A percentile compares a stretch with the other conserved stretches of the same genome.
phyloP scores from a whole-genome alignment of 2,113 vertebrate species.

The Platichthys stellatus region DNA sequence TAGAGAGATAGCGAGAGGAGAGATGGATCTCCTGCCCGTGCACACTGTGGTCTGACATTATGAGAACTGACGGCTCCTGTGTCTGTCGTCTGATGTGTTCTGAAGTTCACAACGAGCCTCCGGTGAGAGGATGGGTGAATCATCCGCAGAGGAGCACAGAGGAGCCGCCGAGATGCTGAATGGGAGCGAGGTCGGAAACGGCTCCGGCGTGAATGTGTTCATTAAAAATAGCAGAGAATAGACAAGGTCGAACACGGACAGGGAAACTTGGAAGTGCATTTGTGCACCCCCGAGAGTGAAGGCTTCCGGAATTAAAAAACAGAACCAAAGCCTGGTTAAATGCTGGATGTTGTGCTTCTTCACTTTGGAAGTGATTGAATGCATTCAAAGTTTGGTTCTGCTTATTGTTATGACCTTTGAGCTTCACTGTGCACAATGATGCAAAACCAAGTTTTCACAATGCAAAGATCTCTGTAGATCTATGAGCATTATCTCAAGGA shows the following conservation, averaged over 20 bases:
- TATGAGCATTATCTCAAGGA: too few relatives aligned
- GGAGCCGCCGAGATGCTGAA: slow-evolving; percentile 53
- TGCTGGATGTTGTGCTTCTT: neutral
- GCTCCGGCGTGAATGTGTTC: slow-evolving; percentile 57
- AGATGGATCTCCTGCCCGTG: slow-evolving; percentile 52
- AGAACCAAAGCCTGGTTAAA: neutral
- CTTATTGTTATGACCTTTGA: too few relatives aligned
- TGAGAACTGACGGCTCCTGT: slow-evolving; percentile 78
- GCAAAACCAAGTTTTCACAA: too few relatives aligned
- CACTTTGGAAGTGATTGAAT: neutral
- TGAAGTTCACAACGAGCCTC: slow-evolving; percentile 85
- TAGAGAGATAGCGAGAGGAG: slow-evolving; percentile 17
- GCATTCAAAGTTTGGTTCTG: too few relatives aligned
- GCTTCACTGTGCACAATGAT: too few relatives aligned
- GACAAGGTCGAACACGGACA: slow-evolving; percentile 46
- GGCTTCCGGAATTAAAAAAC: neutral
- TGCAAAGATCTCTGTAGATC: too few relatives aligned
- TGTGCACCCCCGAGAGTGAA: slow-evolving; percentile 17
- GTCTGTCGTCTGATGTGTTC: slow-evolving; percentile 83
- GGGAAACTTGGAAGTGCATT: slow-evolving; percentile 4
- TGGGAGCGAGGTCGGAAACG: slow-evolving; percentile 52
- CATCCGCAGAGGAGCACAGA: slow-evolving; percentile 60
- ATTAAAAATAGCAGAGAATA: slow-evolving; percentile 47
- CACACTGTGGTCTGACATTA: slow-evolving; percentile 73
- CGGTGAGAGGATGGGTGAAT: slow-evolving; percentile 79